Evolutionary conservation across 1,140 invertebrate species (phyloP), one percentile per base, ranked within the genome.

Genomic region (Pachypsylla venusta): DNA sequence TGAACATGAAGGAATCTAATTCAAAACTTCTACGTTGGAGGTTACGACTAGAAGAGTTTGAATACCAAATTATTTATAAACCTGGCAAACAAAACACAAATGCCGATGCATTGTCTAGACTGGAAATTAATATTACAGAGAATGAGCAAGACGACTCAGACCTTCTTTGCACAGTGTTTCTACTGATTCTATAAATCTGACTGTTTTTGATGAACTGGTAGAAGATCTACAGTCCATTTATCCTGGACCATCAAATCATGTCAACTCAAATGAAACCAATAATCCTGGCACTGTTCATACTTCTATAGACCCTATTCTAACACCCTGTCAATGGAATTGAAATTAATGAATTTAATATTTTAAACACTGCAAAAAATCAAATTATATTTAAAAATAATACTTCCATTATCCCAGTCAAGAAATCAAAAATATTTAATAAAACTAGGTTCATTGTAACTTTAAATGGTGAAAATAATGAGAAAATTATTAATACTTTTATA

Each of bases 21-120:
- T 60, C 64, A 14, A 56, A 60, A 19, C 48, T 67, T 2, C 14
- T 61, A 2, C 2, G 58, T 14, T 69, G 64, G 65, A 61, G 58
- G 59, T 24, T 64, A 2, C 20, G 35, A 54, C 39, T 66, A n/a
- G 59, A 53, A 25, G 64, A 64, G 19, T 59, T 56, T 42, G 39
- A 63, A 24, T 64, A 59, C 48, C 39, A 65, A 22, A 65, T 67
- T 1, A 28, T 42, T 2, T 58, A 68, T 42, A 63, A 64, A 39
- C 65, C 63, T 5, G 71, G 72, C 10, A 67, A 64, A 63, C 57
- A 60, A 16, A 75, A 74, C 60, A 61, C 60, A 10, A 70, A 70
- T 16, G 71, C 70, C 1, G 73, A 73, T 56, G 67, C 68, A 1
- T 48, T 63, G 20, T 69, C 65, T 24, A 53, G 70, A 61, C 65